These are phyloP conservation scores for Uropetala carovei DNA, from an alignment of 2,888 invertebrate genomes.

Conservation along the genomic window DNA sequence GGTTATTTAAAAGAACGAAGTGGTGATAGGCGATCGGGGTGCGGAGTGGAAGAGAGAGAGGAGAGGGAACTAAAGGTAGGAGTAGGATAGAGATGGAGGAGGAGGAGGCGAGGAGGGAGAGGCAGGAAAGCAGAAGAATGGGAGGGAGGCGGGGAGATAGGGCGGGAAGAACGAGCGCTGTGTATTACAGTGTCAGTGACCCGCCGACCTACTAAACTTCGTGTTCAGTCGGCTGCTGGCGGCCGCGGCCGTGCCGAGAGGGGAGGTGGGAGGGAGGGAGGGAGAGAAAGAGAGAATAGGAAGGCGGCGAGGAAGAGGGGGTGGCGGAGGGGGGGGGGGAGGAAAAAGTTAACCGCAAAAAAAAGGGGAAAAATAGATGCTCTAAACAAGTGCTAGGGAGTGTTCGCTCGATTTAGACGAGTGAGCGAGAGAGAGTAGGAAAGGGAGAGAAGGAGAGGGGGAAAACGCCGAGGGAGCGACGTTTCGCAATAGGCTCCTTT, in stretches of 20 bases:
- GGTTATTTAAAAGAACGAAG: conserved; percentile 6
- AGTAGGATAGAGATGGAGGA: conserved; percentile 68
- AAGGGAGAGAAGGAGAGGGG: too few relatives aligned
- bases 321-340: neutral
- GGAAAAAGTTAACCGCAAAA: neutral
- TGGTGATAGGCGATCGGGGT: neutral
- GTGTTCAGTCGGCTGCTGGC: too few relatives aligned
- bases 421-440: too few relatives aligned
- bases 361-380: neutral
- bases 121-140: neutral
- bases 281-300: neutral
- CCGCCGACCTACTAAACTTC: conserved; percentile 32
- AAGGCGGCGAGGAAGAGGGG: neutral
- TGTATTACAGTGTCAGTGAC: neutral
- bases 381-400: neutral
- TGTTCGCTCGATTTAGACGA: too few relatives aligned
- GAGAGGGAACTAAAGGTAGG: too few relatives aligned
- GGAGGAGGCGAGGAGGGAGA: conserved; percentile 68
- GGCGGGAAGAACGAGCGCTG: neutral
- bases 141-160: neutral
- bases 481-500: too few relatives aligned
- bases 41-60: conserved; percentile 67
- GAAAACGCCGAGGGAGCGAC: too few relatives aligned
- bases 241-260: neutral
- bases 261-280: neutral